phyloP scores from a whole-genome alignment of 2,113 vertebrate genomes.

The Aegithalos caudatus region DNA sequence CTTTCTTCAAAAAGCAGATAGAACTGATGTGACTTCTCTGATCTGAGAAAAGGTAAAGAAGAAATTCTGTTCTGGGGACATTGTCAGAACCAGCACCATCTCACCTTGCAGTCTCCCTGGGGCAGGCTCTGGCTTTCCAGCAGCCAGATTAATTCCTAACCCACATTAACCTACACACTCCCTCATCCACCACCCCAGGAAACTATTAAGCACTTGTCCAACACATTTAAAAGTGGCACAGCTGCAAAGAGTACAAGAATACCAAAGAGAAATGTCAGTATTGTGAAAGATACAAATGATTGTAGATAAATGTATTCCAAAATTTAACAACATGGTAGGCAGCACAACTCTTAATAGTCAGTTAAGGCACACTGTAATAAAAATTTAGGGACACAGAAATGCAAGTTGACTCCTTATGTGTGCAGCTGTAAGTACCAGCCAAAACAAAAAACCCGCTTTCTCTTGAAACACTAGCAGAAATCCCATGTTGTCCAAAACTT shows the following conservation, averaged over 20 bases:
- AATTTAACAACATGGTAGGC: not conserved
- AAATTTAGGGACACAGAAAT: not conserved
- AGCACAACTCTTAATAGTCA: not conserved
- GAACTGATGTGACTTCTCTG: not conserved
- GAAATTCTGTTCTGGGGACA: not conserved
- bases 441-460: not conserved
- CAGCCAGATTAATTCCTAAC: not conserved
- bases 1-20: not conserved
- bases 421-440: not conserved
- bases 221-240: not conserved
- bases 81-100: not conserved
- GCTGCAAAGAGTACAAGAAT: not conserved
- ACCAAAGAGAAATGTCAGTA: not conserved
- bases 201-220: not conserved
- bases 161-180: not conserved
- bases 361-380: not conserved
- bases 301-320: accelerated
- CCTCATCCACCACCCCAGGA: not conserved
- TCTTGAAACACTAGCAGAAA: not conserved
- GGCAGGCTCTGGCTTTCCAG: not conserved
- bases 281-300: not conserved
- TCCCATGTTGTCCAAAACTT: not conserved
- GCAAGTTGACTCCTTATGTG: not conserved
- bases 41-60: not conserved
- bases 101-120: not conserved